These are phyloP conservation scores for Pachliopta kotzebuea DNA, from an alignment of 2,888 invertebrate genomes.

Conservation along the genomic window DNA sequence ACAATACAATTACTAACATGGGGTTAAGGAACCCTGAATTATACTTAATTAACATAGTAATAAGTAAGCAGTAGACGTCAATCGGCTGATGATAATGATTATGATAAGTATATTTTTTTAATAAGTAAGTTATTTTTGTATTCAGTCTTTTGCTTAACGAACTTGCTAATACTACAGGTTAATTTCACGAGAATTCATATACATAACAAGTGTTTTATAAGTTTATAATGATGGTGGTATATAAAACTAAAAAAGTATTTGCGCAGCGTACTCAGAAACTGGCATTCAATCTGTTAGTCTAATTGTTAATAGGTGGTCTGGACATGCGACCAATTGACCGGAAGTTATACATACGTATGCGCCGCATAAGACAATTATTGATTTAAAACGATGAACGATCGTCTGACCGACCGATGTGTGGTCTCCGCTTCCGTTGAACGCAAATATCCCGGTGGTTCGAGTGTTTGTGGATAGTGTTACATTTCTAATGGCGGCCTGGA, in stretches of 20 bases:
- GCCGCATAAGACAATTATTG: constrained; percentile 27
- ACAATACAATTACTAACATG: too few relatives aligned
- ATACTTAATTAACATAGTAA: too few relatives aligned
- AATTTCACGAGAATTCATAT: too few relatives aligned
- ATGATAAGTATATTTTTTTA: too few relatives aligned
- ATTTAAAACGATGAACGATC: constrained; percentile 24
- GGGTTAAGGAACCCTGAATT: too few relatives aligned
- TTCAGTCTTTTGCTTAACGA: too few relatives aligned
- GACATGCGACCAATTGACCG: constrained; percentile 25
- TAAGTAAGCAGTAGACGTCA: too few relatives aligned
- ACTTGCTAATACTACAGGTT: too few relatives aligned
- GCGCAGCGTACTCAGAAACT: neutral
- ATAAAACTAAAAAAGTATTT: neutral
- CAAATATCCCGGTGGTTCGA: constrained; percentile 21
- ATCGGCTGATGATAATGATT: too few relatives aligned
- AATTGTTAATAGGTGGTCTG: constrained; percentile 21
- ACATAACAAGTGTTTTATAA: neutral
- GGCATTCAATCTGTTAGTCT: neutral
- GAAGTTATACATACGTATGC: constrained; percentile 29
- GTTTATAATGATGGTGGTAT: neutral
- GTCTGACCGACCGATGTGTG: constrained; percentile 20
- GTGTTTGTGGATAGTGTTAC: constrained; percentile 11
- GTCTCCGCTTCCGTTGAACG: constrained; percentile 25
- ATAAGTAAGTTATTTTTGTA: too few relatives aligned
- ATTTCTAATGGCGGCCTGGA: neutral